Percentiles rank a stretch among this genome's conserved stretches.
phyloP scores from a whole-genome alignment of 2,888 invertebrate species.

The Clusia tigrina region DNA sequence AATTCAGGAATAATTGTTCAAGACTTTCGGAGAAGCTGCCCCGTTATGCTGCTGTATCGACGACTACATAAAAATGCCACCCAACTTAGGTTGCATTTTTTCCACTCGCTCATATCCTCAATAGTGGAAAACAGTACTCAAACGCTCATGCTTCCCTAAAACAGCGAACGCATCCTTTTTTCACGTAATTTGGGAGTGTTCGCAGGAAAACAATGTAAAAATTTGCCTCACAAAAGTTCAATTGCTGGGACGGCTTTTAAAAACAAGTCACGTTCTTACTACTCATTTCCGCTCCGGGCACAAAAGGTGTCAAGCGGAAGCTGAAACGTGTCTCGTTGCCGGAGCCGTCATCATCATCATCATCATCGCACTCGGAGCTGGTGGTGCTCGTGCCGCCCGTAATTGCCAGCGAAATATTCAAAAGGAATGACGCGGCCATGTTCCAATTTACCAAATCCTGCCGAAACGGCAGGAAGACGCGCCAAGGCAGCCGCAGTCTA shows the following conservation, averaged over 20 bases:
- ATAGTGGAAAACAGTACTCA: no score
- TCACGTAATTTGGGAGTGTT: neutral
- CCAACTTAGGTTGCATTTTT: no score
- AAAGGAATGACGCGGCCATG: constrained; percentile 10
- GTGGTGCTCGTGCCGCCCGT: constrained; percentile 11
- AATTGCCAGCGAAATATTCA: constrained; percentile 33
- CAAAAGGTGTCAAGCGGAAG: constrained; percentile 57
- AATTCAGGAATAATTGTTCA: no score
- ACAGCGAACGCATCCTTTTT: neutral
- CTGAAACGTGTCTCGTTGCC: constrained; percentile 49
- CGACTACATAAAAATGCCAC: no score
- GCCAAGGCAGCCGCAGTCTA: constrained; percentile 8
- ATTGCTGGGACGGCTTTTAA: neutral
- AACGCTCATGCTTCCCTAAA: neutral
- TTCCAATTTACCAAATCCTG: no score
- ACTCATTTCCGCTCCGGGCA: constrained; percentile 53
- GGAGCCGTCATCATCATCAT: constrained; percentile 7
- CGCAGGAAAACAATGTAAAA: neutral
- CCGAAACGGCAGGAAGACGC: no score
- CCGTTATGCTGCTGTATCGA: no score
- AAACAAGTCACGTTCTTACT: constrained; percentile 50
- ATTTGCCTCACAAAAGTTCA: neutral
- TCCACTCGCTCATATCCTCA: no score
- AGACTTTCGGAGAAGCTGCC: no score
- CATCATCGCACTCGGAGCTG: neutral